These are phyloP conservation scores for Silurus lanzhouensis DNA, from an alignment of 2,797 vertebrate genomes.

Conservation along the genomic window DNA sequence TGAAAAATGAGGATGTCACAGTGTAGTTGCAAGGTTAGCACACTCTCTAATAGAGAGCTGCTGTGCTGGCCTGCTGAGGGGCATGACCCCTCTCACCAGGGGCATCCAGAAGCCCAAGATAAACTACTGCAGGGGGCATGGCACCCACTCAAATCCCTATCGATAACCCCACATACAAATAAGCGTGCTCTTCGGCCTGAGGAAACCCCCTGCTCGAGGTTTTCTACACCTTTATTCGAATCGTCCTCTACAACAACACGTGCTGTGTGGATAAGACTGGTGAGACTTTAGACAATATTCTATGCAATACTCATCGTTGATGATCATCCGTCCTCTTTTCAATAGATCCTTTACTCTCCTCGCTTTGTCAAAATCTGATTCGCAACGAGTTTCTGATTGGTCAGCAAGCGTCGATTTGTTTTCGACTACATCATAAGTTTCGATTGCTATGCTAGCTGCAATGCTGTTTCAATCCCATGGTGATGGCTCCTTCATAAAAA, in stretches of 20 bases:
- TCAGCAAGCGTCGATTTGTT: neutral
- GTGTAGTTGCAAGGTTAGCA: conserved; percentile 91
- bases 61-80: conserved; percentile 73
- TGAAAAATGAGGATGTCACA: conserved; percentile 86
- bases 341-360: neutral
- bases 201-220: neutral
- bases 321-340: neutral
- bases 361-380: neutral
- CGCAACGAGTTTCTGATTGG: neutral
- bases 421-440: neutral
- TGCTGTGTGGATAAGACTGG: neutral
- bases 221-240: neutral
- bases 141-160: conserved; percentile 75
- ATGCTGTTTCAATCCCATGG: neutral
- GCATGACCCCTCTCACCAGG: conserved; percentile 74
- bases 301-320: neutral
- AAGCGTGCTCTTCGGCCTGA: conserved; percentile 1
- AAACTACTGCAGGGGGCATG: conserved; percentile 85
- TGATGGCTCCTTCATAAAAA: neutral
- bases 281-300: neutral
- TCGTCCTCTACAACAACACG: neutral
- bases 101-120: conserved; percentile 80
- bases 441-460: neutral
- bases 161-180: conserved; percentile 42
- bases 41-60: conserved; percentile 84